A percentile compares a stretch with the other conserved stretches of the same genome.
These are phyloP conservation scores for Euproctis similis DNA, from an alignment of 2,888 invertebrate species.

Conservation along the genomic window DNA sequence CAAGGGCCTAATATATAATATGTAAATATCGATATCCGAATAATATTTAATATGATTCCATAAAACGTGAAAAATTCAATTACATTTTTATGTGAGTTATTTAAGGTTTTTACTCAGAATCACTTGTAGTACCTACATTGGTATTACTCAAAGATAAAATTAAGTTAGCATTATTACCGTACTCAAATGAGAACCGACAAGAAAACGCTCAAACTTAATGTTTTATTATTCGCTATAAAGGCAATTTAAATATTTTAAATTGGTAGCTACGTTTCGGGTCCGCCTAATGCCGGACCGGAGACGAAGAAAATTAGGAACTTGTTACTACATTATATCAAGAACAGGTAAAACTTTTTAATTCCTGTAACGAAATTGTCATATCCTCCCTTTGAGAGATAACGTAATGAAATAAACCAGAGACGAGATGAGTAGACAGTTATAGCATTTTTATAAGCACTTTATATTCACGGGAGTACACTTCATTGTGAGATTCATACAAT, in stretches of 20 bases:
- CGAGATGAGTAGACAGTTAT: conserved; percentile 30
- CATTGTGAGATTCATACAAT: conserved; percentile 33
- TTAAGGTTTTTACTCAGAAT: conserved; percentile 17
- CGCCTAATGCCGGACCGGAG: conserved; percentile 41
- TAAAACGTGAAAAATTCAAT: conserved; percentile 9
- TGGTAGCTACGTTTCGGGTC: conserved; percentile 33
- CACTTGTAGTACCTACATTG: too few relatives aligned
- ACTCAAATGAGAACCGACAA: conserved; percentile 27
- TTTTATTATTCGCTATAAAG: conserved; percentile 33
- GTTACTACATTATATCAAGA: conserved; percentile 55
- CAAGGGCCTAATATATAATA: too few relatives aligned
- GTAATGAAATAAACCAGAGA: conserved; percentile 54
- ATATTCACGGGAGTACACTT: conserved; percentile 14
- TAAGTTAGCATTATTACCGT: conserved; percentile 24
- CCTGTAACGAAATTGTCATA: conserved; percentile 60
- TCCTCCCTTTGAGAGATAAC: conserved; percentile 53
- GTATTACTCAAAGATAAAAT: conserved; percentile 26
- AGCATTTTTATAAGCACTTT: conserved; percentile 51
- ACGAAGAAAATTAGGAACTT: conserved; percentile 57
- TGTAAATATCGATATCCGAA: too few relatives aligned
- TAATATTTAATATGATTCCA: neutral
- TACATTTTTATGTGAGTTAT: conserved; percentile 11
- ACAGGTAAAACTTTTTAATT: conserved; percentile 70
- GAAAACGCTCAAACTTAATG: conserved; percentile 36
- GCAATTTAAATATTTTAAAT: conserved; percentile 44